phyloP scores from a whole-genome alignment of 2,797 vertebrate species.

The Simalia tracyae region DNA sequence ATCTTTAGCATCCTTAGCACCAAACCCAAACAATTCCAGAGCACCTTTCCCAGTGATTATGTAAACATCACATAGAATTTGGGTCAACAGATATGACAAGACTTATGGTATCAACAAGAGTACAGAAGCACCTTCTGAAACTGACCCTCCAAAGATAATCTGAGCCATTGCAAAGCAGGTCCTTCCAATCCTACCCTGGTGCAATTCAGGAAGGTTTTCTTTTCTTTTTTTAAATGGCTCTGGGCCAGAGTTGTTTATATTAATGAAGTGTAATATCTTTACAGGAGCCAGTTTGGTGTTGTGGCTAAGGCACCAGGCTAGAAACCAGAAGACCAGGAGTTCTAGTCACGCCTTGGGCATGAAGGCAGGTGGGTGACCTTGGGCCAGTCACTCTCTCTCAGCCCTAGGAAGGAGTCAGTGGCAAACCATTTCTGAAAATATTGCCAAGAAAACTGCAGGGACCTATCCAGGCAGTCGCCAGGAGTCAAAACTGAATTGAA shows the following conservation, averaged over 20 bases:
- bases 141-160: not conserved
- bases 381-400: not conserved
- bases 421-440: not conserved
- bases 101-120: not conserved
- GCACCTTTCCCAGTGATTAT: not conserved
- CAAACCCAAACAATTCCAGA: not conserved
- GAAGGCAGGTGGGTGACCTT: not conserved
- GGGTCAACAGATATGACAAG: not conserved
- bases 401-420: not conserved
- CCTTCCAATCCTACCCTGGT: not conserved
- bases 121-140: not conserved
- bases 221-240: not conserved
- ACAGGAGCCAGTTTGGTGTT: not conserved
- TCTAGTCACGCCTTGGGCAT: not conserved
- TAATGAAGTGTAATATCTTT: not conserved
- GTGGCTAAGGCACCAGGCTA: not conserved
- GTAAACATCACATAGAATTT: not conserved
- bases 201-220: not conserved
- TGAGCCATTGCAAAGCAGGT: not conserved
- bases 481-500: not conserved
- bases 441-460: not conserved
- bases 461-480: not conserved
- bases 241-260: not conserved
- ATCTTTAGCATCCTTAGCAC: not conserved
- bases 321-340: not conserved